Percentiles rank a stretch among this genome's conserved stretches.
Evolutionary conservation across 2,888 invertebrate species (phyloP).

Genomic region (Phragmatobia fuliginosa): DNA sequence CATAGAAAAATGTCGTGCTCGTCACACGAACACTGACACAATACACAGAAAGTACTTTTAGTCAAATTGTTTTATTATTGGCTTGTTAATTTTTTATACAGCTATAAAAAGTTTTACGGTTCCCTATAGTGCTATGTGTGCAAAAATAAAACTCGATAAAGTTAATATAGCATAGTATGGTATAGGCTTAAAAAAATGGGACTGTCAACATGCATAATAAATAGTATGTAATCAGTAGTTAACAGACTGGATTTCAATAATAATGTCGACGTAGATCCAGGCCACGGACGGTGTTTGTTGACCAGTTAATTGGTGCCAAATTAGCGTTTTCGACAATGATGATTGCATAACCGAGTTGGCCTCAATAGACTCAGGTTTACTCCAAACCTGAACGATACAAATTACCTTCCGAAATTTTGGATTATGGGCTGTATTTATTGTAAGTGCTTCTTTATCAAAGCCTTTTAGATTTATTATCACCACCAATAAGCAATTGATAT

Average conservation of each 20-base stretch:
- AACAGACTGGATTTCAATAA: constrained; percentile 32
- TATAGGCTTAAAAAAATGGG: neutral
- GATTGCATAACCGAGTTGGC: constrained; percentile 50
- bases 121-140: too few relatives aligned
- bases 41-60: neutral
- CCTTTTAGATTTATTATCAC: neutral
- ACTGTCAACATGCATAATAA: neutral
- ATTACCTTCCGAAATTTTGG: neutral
- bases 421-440: neutral
- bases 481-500: neutral
- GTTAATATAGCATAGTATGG: neutral
- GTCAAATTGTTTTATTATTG: neutral
- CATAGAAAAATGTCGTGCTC: too few relatives aligned
- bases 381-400: neutral
- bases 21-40: neutral
- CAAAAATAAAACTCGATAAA: too few relatives aligned
- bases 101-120: too few relatives aligned
- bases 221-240: constrained; percentile 19
- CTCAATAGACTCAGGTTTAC: constrained; percentile 32
- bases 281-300: constrained; percentile 54
- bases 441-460: neutral
- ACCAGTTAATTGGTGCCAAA: constrained; percentile 72
- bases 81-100: too few relatives aligned
- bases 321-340: constrained; percentile 67
- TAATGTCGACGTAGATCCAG: constrained; percentile 36